Evolutionary conservation across 2,888 invertebrate genomes (phyloP).

Genomic region (Baronia brevicornis): DNA sequence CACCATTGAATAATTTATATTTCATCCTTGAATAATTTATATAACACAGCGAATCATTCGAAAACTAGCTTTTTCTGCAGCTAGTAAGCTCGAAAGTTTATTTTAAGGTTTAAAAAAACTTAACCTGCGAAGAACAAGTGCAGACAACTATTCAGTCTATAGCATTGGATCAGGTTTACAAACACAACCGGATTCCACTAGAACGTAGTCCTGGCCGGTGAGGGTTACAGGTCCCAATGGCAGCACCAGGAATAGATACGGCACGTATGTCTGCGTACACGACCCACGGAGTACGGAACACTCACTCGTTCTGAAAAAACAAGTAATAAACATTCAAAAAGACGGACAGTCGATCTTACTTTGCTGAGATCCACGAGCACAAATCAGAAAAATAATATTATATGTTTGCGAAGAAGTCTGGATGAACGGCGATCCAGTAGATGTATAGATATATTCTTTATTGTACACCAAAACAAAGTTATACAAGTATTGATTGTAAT

Average conservation of each 20-base stretch:
- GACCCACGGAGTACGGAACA: slow-evolving; percentile 92
- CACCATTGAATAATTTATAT: too few relatives aligned
- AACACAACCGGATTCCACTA: slow-evolving; percentile 95
- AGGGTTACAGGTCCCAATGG: slow-evolving; percentile 92
- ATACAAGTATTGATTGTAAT: too few relatives aligned
- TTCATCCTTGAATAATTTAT: too few relatives aligned
- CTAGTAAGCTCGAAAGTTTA: too few relatives aligned
- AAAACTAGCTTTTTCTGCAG: too few relatives aligned
- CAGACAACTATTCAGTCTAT: slow-evolving; percentile 12
- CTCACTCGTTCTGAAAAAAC: slow-evolving; percentile 83
- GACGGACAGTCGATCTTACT: not conserved
- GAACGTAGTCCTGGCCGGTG: slow-evolving; percentile 95
- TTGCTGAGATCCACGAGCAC: not conserved
- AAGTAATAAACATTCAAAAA: slow-evolving; percentile 6
- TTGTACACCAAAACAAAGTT: too few relatives aligned
- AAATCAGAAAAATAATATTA: too few relatives aligned
- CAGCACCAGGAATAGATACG: slow-evolving; percentile 92
- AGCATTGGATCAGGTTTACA: slow-evolving; percentile 77
- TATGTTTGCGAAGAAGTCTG: too few relatives aligned
- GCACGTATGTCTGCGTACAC: slow-evolving; percentile 94
- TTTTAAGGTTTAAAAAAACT: too few relatives aligned
- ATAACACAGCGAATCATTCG: too few relatives aligned
- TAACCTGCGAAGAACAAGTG: not conserved
- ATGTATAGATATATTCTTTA: too few relatives aligned
- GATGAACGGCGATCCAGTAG: too few relatives aligned